Base-by-base conservation (phyloP, 2,113 vertebrate species). In the Ellobius talpinus region DNA sequence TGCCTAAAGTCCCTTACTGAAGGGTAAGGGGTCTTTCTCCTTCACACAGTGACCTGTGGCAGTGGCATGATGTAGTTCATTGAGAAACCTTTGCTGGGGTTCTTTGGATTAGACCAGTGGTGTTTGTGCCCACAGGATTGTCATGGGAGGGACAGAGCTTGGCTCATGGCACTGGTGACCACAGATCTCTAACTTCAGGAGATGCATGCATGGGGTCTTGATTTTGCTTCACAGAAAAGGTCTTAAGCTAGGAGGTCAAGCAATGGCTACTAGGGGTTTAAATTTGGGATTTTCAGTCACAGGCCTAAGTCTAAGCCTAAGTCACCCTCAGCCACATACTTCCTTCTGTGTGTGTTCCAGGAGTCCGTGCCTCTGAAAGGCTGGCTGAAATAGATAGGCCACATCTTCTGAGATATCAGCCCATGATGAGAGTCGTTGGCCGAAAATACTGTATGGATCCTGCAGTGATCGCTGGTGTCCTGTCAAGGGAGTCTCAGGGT, bases 391-490 rank as follows among this genome's bases (percentile, higher is more conserved):
- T 92, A 23, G 99, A 99, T 76, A 70, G 98, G 0, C 26, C 95
- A 0, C 92, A 97, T 65, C 97, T 99, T 87, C 98, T 97, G 94
- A 97, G 81, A 76, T 99, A 99, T 0, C 98, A 98, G 73, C 1
- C 91, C 3, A 74, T 98, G 0, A 98, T 99, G 39, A 96, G 7
- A 4, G 97, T 97, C 5, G 98, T 98, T 12, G 99, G 98, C 91
- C 95, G 55, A 36, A 98, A 97, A 11, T 96, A 98, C 42, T 98
- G 98, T 33, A 13, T 99, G 94, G 99, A 99, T 17, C 98, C 99
- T 0, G 98, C 99, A 0, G 97, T 99, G 85, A 99, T 99, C 0
- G 98, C 98, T 21, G 99, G n/a, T 29, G 97, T 99, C 95, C 97
- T 99, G 76, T 99, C 99, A 0, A 98, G 98, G 96, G 98, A 99